Evolutionary conservation across 1,140 invertebrate genomes (phyloP).

Genomic region (Drosophila pseudoananassae): DNA sequence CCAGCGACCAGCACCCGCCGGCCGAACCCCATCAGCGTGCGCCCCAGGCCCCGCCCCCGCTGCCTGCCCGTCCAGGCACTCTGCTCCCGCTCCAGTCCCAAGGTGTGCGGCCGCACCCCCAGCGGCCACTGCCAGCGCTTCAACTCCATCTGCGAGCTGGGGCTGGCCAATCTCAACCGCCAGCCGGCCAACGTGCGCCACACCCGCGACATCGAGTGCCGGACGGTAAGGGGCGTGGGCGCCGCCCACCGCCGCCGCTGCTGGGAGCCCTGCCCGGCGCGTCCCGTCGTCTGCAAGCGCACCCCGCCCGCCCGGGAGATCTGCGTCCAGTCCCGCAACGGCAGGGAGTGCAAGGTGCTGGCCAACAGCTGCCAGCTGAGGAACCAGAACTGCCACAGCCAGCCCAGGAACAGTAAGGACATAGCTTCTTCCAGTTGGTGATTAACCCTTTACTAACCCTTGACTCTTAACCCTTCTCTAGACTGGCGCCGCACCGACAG

Average conservation of each 20-base stretch:
- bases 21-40: neutral
- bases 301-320: constrained; percentile 19
- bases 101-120: constrained; percentile 46
- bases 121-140: constrained; percentile 58
- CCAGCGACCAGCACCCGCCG: constrained; percentile 1
- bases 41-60: neutral
- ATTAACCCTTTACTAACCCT: neutral
- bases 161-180: constrained; percentile 8
- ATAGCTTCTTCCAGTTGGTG: neutral
- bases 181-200: constrained; percentile 25
- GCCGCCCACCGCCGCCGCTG: constrained; percentile 24
- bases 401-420: constrained; percentile 51
- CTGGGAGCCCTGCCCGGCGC: constrained; percentile 37
- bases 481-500: constrained; percentile 60
- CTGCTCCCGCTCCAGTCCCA: constrained; percentile 45
- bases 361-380: constrained; percentile 59
- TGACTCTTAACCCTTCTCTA: neutral
- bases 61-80: constrained; percentile 38
- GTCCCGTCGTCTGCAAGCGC: constrained; percentile 30
- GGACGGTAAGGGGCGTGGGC: constrained; percentile 34
- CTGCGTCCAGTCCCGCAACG: constrained; percentile 48
- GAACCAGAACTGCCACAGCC: constrained; percentile 57
- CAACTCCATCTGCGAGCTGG: constrained; percentile 55
- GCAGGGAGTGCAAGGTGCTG: constrained; percentile 47
- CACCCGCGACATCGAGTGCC: constrained; percentile 49